Conservation (phyloP, 2,888 invertebrate genomes). For the Epirrhoe alternata region DNA sequence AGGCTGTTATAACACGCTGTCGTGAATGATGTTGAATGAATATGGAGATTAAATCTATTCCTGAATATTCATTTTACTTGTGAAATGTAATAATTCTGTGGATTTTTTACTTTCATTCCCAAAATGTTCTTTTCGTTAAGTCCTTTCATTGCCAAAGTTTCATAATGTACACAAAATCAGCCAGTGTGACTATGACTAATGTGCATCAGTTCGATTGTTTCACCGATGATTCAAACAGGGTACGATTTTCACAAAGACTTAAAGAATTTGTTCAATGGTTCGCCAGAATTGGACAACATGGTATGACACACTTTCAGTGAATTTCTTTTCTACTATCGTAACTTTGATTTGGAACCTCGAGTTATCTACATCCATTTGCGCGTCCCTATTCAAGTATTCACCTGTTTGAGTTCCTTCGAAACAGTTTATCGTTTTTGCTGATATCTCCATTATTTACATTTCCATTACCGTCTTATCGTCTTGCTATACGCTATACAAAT, state of each 20-base stretch:
- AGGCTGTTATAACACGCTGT: background rate
- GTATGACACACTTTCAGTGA: slow-evolving; percentile 70
- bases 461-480: slow-evolving; percentile 43
- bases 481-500: slow-evolving; percentile 29
- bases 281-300: slow-evolving; percentile 53
- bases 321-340: slow-evolving; percentile 54
- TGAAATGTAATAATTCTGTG: no score
- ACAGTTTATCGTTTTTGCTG: slow-evolving; percentile 41
- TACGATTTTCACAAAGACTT: slow-evolving; percentile 1
- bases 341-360: slow-evolving; percentile 46
- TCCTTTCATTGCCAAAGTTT: no score
- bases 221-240: slow-evolving; percentile 29
- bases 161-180: no score
- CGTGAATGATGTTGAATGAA: background rate
- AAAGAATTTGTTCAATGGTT: slow-evolving; percentile 54
- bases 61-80: no score
- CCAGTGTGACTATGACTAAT: background rate
- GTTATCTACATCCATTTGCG: slow-evolving; percentile 44
- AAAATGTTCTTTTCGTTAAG: no score
- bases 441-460: slow-evolving; percentile 38
- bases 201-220: slow-evolving; percentile 2
- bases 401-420: slow-evolving; percentile 44
- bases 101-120: no score
- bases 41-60: no score
- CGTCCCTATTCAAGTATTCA: slow-evolving; percentile 41